phyloP scores from a whole-genome alignment of 2,888 invertebrate species.

The Matsumyia berberina region DNA sequence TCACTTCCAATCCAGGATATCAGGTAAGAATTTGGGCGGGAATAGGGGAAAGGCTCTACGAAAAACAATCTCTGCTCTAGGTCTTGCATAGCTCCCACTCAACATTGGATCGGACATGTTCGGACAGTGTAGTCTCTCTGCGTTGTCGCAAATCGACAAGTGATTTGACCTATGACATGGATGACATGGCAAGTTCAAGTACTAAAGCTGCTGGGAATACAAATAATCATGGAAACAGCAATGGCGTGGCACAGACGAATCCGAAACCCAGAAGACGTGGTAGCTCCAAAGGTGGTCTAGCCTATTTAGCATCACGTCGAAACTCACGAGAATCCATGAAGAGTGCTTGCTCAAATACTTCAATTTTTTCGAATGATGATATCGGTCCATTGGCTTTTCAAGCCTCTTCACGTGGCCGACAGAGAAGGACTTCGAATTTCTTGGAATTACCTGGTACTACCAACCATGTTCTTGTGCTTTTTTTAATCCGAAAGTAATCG shows the following conservation, averaged over 20 bases:
- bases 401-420: slow-evolving; percentile 90
- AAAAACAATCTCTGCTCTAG: slow-evolving; percentile 59
- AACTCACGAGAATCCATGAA: slow-evolving; percentile 90
- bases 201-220: slow-evolving; percentile 81
- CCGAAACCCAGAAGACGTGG: slow-evolving; percentile 88
- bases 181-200: slow-evolving; percentile 85
- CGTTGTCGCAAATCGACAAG: slow-evolving; percentile 91
- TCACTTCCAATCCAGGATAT: slow-evolving; percentile 84
- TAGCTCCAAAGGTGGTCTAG: slow-evolving; percentile 87
- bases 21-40: slow-evolving; percentile 79
- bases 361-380: slow-evolving; percentile 89
- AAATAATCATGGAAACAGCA: slow-evolving; percentile 62
- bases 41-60: not conserved
- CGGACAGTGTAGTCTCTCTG: slow-evolving; percentile 83
- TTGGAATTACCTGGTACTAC: slow-evolving; percentile 92
- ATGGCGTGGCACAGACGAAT: slow-evolving; percentile 58
- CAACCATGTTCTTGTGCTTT: not conserved
- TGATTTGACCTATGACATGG: slow-evolving; percentile 86
- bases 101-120: slow-evolving; percentile 84
- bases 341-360: slow-evolving; percentile 89
- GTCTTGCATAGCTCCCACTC: slow-evolving; percentile 84
- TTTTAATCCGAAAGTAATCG: not conserved
- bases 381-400: slow-evolving; percentile 92
- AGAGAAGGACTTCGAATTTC: slow-evolving; percentile 93
- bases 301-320: slow-evolving; percentile 93